Evolutionary conservation across 2,888 invertebrate genomes (phyloP).

Genomic region (Geophilus truncorum): DNA sequence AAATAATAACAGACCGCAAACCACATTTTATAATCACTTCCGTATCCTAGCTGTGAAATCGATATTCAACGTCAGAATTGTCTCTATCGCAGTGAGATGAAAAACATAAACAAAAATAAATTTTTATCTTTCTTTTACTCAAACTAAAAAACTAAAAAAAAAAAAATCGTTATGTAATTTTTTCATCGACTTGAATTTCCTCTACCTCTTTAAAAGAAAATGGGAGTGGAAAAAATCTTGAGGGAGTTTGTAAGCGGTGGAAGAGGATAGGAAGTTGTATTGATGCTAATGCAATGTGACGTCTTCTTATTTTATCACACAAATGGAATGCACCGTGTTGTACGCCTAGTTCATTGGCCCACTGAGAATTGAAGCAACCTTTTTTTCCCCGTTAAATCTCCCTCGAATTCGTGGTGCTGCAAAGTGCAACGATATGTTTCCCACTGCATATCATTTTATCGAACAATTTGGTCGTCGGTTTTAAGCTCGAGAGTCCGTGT

Average conservation of each 20-base stretch:
- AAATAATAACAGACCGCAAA: neutral
- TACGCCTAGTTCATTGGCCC: neutral
- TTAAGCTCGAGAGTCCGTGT: neutral
- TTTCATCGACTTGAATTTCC: neutral
- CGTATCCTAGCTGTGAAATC: neutral
- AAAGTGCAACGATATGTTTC: neutral
- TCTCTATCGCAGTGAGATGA: neutral
- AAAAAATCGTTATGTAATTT: neutral
- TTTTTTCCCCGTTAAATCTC: neutral
- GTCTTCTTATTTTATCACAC: neutral
- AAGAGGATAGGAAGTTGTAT: neutral
- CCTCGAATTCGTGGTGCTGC: neutral
- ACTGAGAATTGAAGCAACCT: neutral
- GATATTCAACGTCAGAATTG: neutral
- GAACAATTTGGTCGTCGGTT: neutral
- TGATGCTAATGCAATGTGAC: slow-evolving; percentile 7
- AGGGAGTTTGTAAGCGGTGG: neutral
- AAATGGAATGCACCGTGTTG: slow-evolving; percentile 6
- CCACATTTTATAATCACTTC: neutral
- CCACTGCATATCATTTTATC: neutral
- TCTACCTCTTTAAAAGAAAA: neutral
- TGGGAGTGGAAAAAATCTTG: neutral
- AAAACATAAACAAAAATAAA: neutral
- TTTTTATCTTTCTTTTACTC: no score
- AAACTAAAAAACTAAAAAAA: no score